These are phyloP conservation scores for Congeria kusceri DNA, from an alignment of 2,888 invertebrate species.

Conservation along the genomic window DNA sequence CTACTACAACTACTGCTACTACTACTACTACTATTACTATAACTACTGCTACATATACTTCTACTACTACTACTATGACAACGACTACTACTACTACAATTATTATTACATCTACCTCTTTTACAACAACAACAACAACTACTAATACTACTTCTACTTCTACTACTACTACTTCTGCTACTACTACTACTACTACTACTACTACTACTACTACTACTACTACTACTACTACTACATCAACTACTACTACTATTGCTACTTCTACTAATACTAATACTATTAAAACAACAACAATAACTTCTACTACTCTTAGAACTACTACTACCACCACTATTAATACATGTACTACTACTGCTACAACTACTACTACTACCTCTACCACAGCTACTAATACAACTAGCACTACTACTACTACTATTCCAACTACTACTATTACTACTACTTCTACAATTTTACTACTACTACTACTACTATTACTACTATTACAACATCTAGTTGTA, in stretches of 20 bases:
- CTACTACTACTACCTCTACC: not conserved
- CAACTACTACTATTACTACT: too few relatives aligned
- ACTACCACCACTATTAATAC: slow-evolving; percentile 6
- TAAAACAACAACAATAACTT: too few relatives aligned
- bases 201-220: slow-evolving; percentile 36
- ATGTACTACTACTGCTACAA: slow-evolving; percentile 15
- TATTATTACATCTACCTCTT: not conserved
- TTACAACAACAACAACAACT: slow-evolving; percentile 11
- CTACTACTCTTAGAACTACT: slow-evolving; percentile 20
- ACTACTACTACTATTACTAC: too few relatives aligned
- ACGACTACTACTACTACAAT: slow-evolving; percentile 16
- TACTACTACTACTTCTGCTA: too few relatives aligned
- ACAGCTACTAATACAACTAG: not conserved
- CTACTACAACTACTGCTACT: too few relatives aligned
- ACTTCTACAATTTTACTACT: too few relatives aligned
- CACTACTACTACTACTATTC: slow-evolving; percentile 12
- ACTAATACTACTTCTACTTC: not conserved
- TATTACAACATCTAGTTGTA: too few relatives aligned
- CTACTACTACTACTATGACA: slow-evolving; percentile 1
- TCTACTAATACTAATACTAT: slow-evolving; percentile 19
- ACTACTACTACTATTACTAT: too few relatives aligned
- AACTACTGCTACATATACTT: too few relatives aligned
- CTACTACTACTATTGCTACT: slow-evolving; percentile 37
- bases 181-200: slow-evolving; percentile 24
- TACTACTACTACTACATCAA: slow-evolving; percentile 40